phyloP scores from a whole-genome alignment of 2,797 vertebrate species.

The Microhierax caerulescens region DNA sequence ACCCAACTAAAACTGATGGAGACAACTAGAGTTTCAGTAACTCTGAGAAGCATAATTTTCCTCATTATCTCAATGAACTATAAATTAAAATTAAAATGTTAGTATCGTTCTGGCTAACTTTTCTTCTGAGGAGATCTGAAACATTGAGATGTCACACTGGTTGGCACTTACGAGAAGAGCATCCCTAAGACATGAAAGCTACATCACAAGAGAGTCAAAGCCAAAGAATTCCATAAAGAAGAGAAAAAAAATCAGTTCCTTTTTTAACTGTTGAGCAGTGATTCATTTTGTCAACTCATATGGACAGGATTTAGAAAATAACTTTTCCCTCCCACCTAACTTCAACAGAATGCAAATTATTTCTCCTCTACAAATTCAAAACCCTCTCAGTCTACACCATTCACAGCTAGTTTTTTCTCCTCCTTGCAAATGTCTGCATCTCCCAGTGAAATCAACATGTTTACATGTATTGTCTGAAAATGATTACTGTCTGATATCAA shows the following conservation, averaged over 20 bases:
- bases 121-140: not conserved
- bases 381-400: not conserved
- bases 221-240: not conserved
- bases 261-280: not conserved
- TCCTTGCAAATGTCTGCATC: not conserved
- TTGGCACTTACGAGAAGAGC: not conserved
- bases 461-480: not conserved
- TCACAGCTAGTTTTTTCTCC: not conserved
- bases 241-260: not conserved
- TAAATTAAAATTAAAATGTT: not conserved
- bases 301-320: not conserved
- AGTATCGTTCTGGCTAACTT: not conserved
- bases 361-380: not conserved
- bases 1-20: not conserved
- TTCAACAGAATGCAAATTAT: not conserved
- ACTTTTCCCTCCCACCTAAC: not conserved
- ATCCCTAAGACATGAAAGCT: not conserved
- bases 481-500: not conserved
- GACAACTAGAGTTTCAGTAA: not conserved
- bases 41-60: not conserved
- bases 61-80: not conserved
- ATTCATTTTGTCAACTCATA: slow-evolving; percentile 11
- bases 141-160: not conserved
- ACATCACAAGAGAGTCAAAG: not conserved
- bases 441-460: not conserved